Conservation (phyloP, 2,888 invertebrate genomes). For the Noctua fimbriata region DNA sequence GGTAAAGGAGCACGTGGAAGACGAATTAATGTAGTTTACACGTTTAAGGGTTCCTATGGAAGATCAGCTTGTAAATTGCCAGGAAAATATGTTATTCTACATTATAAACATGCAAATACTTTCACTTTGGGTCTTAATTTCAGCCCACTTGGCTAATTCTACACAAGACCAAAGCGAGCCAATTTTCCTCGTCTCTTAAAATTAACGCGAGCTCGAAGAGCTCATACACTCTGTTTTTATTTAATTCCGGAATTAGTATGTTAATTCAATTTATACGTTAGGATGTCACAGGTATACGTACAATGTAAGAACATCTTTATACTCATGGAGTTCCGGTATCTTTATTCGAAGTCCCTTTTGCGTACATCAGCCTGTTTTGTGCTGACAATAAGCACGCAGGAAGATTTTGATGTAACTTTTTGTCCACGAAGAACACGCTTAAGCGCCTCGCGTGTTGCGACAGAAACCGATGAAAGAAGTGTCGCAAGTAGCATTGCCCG, state of each 20-base stretch:
- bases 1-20: neutral
- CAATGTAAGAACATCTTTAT: neutral
- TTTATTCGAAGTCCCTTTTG: neutral
- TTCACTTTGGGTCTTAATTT: constrained; percentile 5
- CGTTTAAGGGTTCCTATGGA: neutral
- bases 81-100: neutral
- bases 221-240: constrained; percentile 38
- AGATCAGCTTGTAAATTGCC: neutral
- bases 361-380: neutral
- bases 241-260: constrained; percentile 47
- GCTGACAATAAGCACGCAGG: neutral
- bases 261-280: constrained; percentile 46
- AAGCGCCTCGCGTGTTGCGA: neutral
- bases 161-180: constrained; percentile 1
- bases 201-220: constrained; percentile 28
- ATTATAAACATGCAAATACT: constrained; percentile 20
- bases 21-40: neutral
- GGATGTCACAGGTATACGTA: neutral
- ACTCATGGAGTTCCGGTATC: neutral
- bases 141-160: constrained; percentile 18
- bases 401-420: neutral
- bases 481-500: neutral
- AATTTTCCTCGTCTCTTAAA: constrained; percentile 23
- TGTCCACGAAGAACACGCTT: neutral
- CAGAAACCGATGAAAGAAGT: neutral